Base-by-base conservation (phyloP, 2,888 invertebrate genomes). In the Mellilla xanthometata region DNA sequence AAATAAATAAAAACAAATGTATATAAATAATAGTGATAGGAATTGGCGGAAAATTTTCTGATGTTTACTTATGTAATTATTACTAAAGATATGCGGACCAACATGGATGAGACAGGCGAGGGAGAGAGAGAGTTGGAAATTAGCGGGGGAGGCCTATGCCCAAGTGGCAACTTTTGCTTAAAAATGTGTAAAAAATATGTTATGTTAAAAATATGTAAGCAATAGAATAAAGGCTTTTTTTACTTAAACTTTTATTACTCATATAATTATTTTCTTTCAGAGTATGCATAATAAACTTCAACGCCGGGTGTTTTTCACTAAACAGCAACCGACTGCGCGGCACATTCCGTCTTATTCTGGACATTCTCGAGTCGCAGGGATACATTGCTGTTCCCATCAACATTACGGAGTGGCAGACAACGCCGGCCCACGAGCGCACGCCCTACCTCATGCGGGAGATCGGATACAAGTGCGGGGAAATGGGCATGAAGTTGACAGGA, bases 381-480 rank as follows among this genome's bases (percentile, higher is more conserved):
- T 85, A 87, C 60, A 81, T 81, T 0, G 84, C 92, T 0, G 85
- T 94, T 1, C 80, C 91, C 0, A 68, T 95, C 33, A 90, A 91
- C 62, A 57, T 81, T 8, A 68, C 62, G 27, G 77, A 81, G 42
- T 94, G 93, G 93, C 59, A 77, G 3, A 65, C 66, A 2, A 71
- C 93, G 3, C 81, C 90, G 0, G 80, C 90, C 28, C 84, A 90
- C 58, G 93, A 94, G 72, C 91, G 91, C 58, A 91, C 92, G 49
- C 92, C 93, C 0, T 94, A 91, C 65, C 72, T 95, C 23, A 91
- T 93, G 88, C 83, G 92, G 28, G 90, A 91, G 48, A 55, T 88
- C 1, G 73, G 67, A 0, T 81, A 83, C 61, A 81, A 70, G 80
- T 94, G 74, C 72, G 90, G 78, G 38, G 88, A 75, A 79, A 86